These are phyloP conservation scores for Uropsilus gracilis DNA, from an alignment of 2,113 vertebrate species.

Conservation along the genomic window DNA sequence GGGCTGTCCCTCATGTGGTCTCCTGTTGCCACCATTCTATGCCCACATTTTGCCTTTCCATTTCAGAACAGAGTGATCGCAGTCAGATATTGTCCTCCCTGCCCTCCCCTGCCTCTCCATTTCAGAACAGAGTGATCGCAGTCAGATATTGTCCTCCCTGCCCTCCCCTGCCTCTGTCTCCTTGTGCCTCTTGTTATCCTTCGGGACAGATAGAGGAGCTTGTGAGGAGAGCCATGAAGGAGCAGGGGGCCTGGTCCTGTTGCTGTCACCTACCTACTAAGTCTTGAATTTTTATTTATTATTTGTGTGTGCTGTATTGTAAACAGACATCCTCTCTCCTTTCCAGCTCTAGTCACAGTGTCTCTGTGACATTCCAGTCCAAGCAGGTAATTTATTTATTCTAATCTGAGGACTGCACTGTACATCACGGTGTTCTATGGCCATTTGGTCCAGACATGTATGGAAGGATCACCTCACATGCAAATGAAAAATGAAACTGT, in stretches of 20 bases:
- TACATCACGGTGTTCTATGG: neutral
- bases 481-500: constrained; percentile 73
- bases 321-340: neutral
- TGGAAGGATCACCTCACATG: constrained; percentile 76
- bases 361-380: neutral
- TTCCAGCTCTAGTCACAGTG: neutral
- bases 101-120: neutral
- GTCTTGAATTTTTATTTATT: constrained; percentile 49
- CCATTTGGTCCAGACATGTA: constrained; percentile 74
- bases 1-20: accelerated
- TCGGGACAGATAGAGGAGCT: constrained; percentile 6
- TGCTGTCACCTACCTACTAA: neutral
- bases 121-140: neutral
- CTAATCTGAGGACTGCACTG: constrained; percentile 1
- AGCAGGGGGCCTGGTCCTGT: neutral
- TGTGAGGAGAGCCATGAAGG: neutral
- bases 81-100: neutral
- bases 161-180: neutral
- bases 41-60: neutral
- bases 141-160: neutral
- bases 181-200: neutral
- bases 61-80: neutral
- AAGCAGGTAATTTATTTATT: constrained; percentile 46
- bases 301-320: neutral
- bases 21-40: neutral